Base-by-base conservation (phyloP, 2,797 vertebrate species). In the Serranus cabrilla region DNA sequence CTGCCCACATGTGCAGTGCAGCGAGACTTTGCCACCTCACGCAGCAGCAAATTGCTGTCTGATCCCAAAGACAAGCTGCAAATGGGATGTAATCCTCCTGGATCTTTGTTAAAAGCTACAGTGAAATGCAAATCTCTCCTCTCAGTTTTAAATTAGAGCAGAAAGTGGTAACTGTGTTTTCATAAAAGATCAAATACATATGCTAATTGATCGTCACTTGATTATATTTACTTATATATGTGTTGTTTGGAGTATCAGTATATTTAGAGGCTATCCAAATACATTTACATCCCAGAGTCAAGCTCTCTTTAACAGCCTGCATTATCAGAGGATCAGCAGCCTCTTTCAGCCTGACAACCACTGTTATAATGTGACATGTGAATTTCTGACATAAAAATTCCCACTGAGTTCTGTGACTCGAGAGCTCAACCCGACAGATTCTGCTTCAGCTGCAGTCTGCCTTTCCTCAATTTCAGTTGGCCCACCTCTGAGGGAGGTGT, bases 21-120 rank as follows among this genome's bases (percentile, higher is more conserved):
- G 69, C 69, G 76, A 66, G 66, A 81, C 80, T 68, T 62, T 64
- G 42, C 58, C 59, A 21, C 66, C 70, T 71, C 78, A 54, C 71
- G 18, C 62, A 47, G 74, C 59, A 42, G 62, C 69, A 81, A 84
- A 85, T 87, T 78, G 43, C 80, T 40, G 50, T 67, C 84, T 83
- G 74, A 81, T 87, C 77, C 82, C 81, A 76, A 80, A 90, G 80
- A 87, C 74, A 59, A 83, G 84, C 74, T 72, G 66, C 65, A 81
- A 82, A 84, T 80, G 51, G 64, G 70, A 76, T 16, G 25, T 84
- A 86, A 87, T 88, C 87, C 80, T 63, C 73, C 65, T 46, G 52
- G 64, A 83, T 81, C 64, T 79, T 79, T 76, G 78, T 76, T 84
- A 52, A 76, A 74, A 64, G 69, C 21, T 47, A 42, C 68, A 37